A percentile compares a stretch with the other conserved stretches of the same genome.
Conservation (phyloP, 2,113 vertebrate genomes). For the Camelus dromedarius region DNA sequence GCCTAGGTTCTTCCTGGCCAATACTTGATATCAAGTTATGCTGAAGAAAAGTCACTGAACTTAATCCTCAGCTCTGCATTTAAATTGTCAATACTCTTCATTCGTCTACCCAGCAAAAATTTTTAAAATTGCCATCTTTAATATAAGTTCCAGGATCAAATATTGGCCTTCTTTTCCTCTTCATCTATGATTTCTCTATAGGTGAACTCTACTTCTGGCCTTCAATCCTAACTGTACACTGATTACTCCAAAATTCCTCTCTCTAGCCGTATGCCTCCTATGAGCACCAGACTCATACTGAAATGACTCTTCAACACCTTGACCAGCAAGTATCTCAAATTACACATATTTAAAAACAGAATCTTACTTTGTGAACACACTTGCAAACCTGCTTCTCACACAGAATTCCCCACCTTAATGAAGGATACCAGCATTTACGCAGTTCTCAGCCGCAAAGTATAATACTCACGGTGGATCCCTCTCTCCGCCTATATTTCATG, state of each 20-base stretch:
- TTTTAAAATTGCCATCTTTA: not conserved
- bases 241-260: not conserved
- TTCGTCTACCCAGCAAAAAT: not conserved
- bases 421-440: not conserved
- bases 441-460: not conserved
- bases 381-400: not conserved
- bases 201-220: not conserved
- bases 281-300: not conserved
- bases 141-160: not conserved
- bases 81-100: not conserved
- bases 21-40: not conserved
- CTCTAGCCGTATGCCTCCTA: not conserved
- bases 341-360: not conserved
- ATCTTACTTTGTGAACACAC: not conserved
- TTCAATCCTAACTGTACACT: not conserved
- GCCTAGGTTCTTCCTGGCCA: not conserved
- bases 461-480: not conserved
- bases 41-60: not conserved
- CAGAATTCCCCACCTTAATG: not conserved
- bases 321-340: not conserved
- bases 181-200: not conserved
- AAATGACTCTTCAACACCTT: not conserved
- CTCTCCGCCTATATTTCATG: not conserved
- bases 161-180: not conserved
- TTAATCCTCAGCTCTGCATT: not conserved